Evolutionary conservation across 2,113 vertebrate genomes (phyloP).

Genomic region (Motacilla tschutschensis): DNA sequence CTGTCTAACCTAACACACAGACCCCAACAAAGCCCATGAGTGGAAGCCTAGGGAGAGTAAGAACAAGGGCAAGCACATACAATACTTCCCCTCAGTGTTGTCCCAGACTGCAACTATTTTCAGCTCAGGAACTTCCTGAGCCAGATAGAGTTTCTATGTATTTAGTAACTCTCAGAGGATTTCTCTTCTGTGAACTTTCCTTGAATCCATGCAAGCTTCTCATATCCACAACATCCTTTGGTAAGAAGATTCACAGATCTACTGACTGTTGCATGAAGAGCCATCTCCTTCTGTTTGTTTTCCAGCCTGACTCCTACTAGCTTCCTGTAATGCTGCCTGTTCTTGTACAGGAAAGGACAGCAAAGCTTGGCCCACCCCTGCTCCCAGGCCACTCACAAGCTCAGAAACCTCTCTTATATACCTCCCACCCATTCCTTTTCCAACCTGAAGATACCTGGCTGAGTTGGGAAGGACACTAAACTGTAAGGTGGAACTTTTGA

Average conservation of each 20-base stretch:
- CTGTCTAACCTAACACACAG: neutral
- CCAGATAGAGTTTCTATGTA: slow-evolving; percentile 26
- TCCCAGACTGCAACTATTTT: slow-evolving; percentile 27
- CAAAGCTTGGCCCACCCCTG: neutral
- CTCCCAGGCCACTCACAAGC: neutral
- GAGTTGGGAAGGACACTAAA: neutral
- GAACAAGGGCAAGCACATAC: neutral
- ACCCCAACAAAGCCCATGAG: neutral
- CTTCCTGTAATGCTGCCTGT: neutral
- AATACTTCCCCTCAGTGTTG: neutral
- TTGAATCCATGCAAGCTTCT: slow-evolving; percentile 15
- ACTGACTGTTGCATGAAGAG: neutral
- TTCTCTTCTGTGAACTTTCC: neutral
- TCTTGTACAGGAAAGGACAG: neutral
- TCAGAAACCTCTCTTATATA: neutral
- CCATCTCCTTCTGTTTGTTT: neutral
- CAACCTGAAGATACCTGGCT: neutral
- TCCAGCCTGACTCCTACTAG: neutral
- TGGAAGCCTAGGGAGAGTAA: slow-evolving; percentile 1
- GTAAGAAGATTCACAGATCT: neutral
- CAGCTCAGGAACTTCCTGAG: slow-evolving; percentile 42
- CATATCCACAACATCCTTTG: neutral
- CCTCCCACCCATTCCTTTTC: neutral
- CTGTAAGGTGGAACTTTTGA: neutral
- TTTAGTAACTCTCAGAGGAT: slow-evolving; percentile 13